Percentiles rank a stretch among this genome's conserved stretches.
Evolutionary conservation across 2,888 invertebrate species (phyloP).

Genomic region (Ophion ventricosus): DNA sequence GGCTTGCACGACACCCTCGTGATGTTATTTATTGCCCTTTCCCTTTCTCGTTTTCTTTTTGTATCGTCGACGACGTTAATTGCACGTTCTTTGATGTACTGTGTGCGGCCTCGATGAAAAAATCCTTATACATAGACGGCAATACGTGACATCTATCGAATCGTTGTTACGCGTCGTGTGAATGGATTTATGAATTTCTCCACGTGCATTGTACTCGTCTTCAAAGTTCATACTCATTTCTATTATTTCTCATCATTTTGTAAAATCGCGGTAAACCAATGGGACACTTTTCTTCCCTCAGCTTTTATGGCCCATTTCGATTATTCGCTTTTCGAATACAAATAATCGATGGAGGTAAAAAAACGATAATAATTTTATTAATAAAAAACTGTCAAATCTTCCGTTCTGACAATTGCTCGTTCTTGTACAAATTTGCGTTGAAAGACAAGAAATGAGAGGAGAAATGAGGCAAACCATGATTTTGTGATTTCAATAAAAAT

Average conservation of each 20-base stretch:
- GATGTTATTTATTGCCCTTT: background rate
- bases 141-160: slow-evolving; percentile 40
- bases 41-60: background rate
- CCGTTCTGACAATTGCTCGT: no score
- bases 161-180: background rate
- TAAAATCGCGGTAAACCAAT: background rate
- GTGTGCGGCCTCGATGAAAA: slow-evolving; percentile 6
- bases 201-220: background rate
- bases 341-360: background rate
- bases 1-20: slow-evolving; percentile 4
- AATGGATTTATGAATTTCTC: background rate
- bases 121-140: background rate
- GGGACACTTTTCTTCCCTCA: no score
- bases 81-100: slow-evolving; percentile 26
- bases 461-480: no score
- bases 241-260: background rate
- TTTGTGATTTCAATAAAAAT: no score
- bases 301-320: no score
- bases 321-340: no score
- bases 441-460: no score
- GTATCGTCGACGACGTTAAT: slow-evolving; percentile 21
- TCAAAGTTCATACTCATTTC: slow-evolving; percentile 2
- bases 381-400: no score
- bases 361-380: no score
- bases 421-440: no score